Evolutionary conservation across 1,140 invertebrate genomes (phyloP).

Genomic region (Steinernema feltiae): DNA sequence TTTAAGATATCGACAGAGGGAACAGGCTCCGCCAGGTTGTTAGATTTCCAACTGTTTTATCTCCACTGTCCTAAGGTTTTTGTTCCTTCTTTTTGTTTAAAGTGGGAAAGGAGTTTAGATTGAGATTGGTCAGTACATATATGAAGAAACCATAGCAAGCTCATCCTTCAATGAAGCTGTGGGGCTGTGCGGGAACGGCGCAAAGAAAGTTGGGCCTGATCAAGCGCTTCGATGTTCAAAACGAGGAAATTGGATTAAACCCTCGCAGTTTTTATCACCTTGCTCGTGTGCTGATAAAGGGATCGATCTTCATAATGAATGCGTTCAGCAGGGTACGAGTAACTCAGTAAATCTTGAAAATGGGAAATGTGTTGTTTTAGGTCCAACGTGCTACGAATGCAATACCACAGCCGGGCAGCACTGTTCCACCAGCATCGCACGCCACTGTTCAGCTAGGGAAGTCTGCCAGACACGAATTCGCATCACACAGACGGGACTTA

Average conservation of each 20-base stretch:
- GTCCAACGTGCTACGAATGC: constrained; percentile 11
- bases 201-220: neutral
- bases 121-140: neutral
- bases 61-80: neutral
- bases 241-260: neutral
- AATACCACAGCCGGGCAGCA: neutral
- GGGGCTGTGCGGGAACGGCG: neutral
- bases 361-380: neutral
- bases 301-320: neutral
- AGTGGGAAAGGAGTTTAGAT: too few relatives aligned
- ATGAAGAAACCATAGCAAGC: neutral
- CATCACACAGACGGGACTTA: neutral
- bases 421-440: neutral
- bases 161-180: neutral
- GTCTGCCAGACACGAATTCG: neutral
- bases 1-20: neutral
- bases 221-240: neutral
- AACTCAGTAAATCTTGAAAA: neutral
- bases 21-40: neutral
- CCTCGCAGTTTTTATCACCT: neutral
- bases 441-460: neutral
- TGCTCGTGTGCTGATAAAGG: neutral
- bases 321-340: neutral
- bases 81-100: too few relatives aligned
- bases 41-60: neutral